These are phyloP conservation scores for Orestias chungarensis DNA, from an alignment of 2,797 vertebrate genomes.

Conservation along the genomic window DNA sequence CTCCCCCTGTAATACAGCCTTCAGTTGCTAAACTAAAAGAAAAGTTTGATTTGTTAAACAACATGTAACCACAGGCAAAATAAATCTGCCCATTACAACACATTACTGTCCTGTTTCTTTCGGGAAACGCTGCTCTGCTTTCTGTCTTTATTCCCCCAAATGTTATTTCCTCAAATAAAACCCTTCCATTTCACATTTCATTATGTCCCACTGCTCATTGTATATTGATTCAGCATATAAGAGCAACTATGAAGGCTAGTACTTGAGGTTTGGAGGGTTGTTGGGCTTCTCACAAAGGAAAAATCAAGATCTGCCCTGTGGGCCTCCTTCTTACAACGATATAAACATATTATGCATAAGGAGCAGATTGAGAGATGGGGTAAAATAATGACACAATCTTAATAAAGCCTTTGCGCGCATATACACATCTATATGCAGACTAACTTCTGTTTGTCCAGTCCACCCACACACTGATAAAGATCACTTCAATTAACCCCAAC, in stretches of 20 bases:
- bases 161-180: conserved; percentile 61
- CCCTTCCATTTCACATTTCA: conserved; percentile 57
- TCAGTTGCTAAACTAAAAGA: conserved; percentile 24
- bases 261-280: conserved; percentile 41
- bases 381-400: conserved; percentile 68
- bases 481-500: conserved; percentile 80
- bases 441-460: conserved; percentile 40
- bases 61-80: conserved; percentile 29
- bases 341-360: conserved; percentile 66
- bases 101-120: conserved; percentile 31
- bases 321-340: conserved; percentile 61
- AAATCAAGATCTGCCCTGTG: conserved; percentile 51
- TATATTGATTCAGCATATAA: conserved; percentile 47
- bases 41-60: conserved; percentile 34
- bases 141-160: conserved; percentile 45
- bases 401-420: conserved; percentile 36
- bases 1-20: conserved; percentile 12
- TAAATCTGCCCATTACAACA: conserved; percentile 35
- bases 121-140: conserved; percentile 34
- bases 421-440: conserved; percentile 16
- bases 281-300: conserved; percentile 50
- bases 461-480: conserved; percentile 60
- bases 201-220: conserved; percentile 53
- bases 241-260: conserved; percentile 48
- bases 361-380: conserved; percentile 60